phyloP scores from a whole-genome alignment of 2,888 invertebrate species.

The Icerya purchasi region DNA sequence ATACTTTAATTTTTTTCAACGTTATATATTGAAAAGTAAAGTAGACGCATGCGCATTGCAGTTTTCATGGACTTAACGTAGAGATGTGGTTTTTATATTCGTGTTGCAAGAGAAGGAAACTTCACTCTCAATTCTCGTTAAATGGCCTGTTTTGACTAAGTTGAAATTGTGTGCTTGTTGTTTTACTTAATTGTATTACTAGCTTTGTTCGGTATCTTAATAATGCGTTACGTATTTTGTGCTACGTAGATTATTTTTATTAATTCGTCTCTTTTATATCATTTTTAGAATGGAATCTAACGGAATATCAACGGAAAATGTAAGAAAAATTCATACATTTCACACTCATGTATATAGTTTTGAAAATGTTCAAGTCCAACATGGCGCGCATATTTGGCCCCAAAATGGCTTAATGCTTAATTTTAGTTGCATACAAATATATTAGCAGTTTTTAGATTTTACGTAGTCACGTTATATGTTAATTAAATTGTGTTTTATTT shows the following conservation, averaged over 20 bases:
- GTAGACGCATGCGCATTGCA: not conserved
- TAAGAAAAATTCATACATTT: not conserved
- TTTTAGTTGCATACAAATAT: too few species aligned
- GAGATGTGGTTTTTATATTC: too few species aligned
- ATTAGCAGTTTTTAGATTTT: too few species aligned
- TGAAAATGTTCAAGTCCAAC: too few species aligned
- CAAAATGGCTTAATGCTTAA: too few species aligned
- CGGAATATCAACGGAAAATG: not conserved
- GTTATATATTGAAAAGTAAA: too few species aligned
- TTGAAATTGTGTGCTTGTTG: too few species aligned
- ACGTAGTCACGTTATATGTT: too few species aligned
- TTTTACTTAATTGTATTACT: not conserved
- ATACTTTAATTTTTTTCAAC: not conserved
- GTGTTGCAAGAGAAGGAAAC: not conserved
- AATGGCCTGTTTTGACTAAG: too few species aligned
- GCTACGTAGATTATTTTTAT: not conserved
- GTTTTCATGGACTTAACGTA: not conserved
- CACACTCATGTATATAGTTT: too few species aligned
- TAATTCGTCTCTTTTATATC: not conserved
- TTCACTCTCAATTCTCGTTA: not conserved
- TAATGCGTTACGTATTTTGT: not conserved
- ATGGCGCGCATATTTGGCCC: too few species aligned
- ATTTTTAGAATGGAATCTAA: not conserved
- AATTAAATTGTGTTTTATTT: too few species aligned
- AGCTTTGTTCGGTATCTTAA: not conserved